Conservation (phyloP, 2,113 vertebrate genomes). For the Xiphophorus maculatus region DNA sequence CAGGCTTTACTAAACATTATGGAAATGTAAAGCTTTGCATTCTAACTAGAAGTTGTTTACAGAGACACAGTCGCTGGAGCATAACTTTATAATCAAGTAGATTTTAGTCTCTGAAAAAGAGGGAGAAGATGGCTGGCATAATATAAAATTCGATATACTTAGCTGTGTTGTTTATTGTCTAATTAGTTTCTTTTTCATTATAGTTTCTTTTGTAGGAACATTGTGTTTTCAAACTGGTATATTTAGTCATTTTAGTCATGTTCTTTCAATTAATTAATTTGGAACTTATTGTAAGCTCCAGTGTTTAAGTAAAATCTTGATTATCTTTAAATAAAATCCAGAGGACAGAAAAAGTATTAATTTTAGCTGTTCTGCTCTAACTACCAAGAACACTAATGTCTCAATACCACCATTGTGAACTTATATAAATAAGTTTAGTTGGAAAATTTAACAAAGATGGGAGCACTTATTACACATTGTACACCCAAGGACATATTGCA, state of each 20-base stretch:
- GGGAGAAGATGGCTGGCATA: neutral
- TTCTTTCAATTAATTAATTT: neutral
- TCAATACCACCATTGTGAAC: too few species aligned
- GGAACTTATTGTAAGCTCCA: neutral
- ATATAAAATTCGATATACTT: neutral
- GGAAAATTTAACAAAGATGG: too few species aligned
- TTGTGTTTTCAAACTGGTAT: neutral
- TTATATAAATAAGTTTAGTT: too few species aligned
- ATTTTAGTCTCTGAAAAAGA: neutral
- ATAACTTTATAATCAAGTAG: constrained; percentile 7
- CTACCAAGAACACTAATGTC: too few species aligned
- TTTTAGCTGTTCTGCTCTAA: too few species aligned
- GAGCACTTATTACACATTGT: too few species aligned
- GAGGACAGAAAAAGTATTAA: neutral
- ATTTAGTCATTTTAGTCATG: neutral
- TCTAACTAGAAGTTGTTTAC: constrained; percentile 45
- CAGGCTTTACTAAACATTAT: constrained; percentile 7
- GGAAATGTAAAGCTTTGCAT: constrained; percentile 41
- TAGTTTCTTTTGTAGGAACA: neutral
- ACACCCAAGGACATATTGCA: too few species aligned
- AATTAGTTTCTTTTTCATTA: neutral
- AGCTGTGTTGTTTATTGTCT: neutral
- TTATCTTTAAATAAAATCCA: neutral
- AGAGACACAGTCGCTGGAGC: constrained; percentile 4
- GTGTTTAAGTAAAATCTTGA: neutral